Evolutionary conservation across 2,113 vertebrate genomes (phyloP).

Genomic region (Carettochelys insculpta): DNA sequence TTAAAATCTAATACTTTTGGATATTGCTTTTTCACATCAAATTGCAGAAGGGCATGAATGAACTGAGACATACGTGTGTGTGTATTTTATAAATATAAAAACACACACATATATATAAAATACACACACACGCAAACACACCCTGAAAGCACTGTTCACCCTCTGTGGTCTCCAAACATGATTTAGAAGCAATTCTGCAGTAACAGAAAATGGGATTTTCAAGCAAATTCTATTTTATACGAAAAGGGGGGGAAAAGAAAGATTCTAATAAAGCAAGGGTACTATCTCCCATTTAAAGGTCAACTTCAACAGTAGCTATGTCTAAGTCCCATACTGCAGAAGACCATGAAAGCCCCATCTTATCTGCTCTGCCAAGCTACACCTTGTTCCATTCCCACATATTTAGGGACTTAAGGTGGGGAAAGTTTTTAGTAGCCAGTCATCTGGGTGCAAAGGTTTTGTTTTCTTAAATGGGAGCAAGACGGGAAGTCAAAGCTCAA

Average conservation of each 20-base stretch:
- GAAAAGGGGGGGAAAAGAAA: neutral
- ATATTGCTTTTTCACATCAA: constrained; percentile 22
- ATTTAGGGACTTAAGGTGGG: neutral
- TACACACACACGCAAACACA: neutral
- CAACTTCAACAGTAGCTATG: neutral
- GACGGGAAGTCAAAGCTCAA: neutral
- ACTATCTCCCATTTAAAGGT: neutral
- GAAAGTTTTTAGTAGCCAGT: neutral
- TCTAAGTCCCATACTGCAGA: neutral
- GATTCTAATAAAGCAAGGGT: neutral
- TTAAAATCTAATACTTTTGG: constrained; percentile 17
- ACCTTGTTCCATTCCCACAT: neutral
- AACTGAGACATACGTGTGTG: neutral
- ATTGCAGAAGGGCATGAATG: constrained; percentile 3
- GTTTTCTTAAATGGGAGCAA: neutral
- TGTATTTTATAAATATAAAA: neutral
- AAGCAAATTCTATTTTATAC: neutral
- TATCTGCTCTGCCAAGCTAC: neutral
- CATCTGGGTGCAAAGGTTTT: neutral
- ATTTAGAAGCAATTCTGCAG: neutral
- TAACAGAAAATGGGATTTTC: neutral
- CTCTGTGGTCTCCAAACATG: neutral
- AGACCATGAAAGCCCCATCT: neutral
- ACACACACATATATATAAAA: neutral
- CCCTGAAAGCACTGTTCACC: neutral